A percentile compares a stretch with the other conserved stretches of the same genome.
Conservation (phyloP, 2,888 invertebrate species). For the Dolomedes plantarius region DNA sequence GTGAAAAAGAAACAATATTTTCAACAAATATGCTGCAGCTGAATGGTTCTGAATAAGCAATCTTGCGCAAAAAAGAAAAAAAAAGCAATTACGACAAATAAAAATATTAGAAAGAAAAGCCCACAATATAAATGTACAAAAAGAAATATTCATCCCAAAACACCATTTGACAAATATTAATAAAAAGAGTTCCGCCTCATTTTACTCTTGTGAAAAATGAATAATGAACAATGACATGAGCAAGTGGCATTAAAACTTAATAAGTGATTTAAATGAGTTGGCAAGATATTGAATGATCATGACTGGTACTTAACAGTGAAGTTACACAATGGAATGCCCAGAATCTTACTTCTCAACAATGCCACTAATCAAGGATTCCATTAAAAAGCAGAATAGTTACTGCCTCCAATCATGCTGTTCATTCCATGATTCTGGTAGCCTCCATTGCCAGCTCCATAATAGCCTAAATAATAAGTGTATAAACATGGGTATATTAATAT, state of each 20-base stretch:
- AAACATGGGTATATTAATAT: too few species aligned
- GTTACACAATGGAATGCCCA: constrained; percentile 58
- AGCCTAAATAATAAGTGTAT: too few species aligned
- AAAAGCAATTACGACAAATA: too few species aligned
- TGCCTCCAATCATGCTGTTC: constrained; percentile 69
- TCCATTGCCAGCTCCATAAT: constrained; percentile 56
- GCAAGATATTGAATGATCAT: constrained; percentile 22
- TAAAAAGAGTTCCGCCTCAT: neutral
- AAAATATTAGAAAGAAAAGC: too few species aligned
- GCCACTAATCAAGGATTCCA: neutral
- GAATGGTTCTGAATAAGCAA: too few species aligned
- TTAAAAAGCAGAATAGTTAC: constrained; percentile 70
- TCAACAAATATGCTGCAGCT: too few species aligned
- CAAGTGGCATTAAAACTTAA: constrained; percentile 19
- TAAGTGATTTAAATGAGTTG: constrained; percentile 23
- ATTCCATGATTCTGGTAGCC: constrained; percentile 62
- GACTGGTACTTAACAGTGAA: constrained; percentile 31
- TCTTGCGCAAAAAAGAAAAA: too few species aligned
- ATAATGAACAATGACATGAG: constrained; percentile 17
- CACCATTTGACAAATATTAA: neutral
- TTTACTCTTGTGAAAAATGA: neutral
- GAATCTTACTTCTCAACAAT: neutral
- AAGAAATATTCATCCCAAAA: neutral
- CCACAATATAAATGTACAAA: too few species aligned
- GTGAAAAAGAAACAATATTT: too few species aligned